phyloP scores from a whole-genome alignment of 2,888 invertebrate genomes.

The Cordylochernes scorpioides region DNA sequence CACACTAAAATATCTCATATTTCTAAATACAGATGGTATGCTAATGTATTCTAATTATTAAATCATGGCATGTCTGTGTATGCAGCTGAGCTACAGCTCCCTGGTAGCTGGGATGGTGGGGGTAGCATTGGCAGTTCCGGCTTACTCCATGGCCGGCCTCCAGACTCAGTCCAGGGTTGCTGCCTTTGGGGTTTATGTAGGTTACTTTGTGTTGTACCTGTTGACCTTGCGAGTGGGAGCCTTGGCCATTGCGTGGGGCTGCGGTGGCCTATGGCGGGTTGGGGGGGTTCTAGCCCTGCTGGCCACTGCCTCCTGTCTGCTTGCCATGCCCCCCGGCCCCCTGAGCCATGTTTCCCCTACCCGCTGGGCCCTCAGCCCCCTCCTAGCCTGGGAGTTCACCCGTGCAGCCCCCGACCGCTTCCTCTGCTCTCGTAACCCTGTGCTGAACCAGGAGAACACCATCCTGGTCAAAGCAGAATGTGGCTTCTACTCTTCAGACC shows the following conservation, averaged over 20 bases:
- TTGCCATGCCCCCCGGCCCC: constrained; percentile 37
- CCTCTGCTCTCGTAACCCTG: constrained; percentile 28
- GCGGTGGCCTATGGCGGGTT: constrained; percentile 33
- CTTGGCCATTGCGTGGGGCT: constrained; percentile 36
- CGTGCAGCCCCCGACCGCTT: neutral
- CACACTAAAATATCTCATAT: no score
- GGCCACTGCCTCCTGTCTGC: constrained; percentile 32
- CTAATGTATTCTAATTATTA: no score
- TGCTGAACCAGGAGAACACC: constrained; percentile 49
- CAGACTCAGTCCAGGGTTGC: constrained; percentile 10
- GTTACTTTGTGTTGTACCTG: constrained; percentile 20
- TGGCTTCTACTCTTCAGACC: constrained; percentile 4
- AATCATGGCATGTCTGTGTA: no score
- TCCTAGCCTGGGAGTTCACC: constrained; percentile 20
- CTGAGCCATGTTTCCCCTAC: constrained; percentile 34
- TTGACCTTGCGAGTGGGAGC: constrained; percentile 18
- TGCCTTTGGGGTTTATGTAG: constrained; percentile 13
- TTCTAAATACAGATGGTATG: no score
- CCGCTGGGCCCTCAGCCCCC: constrained; percentile 39
- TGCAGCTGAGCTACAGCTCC: constrained; percentile 43
- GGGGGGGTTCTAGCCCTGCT: constrained; percentile 33
- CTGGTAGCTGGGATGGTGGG: constrained; percentile 51
- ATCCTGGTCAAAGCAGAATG: constrained; percentile 26
- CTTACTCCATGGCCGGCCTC: constrained; percentile 23
- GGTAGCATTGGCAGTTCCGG: constrained; percentile 60